A percentile compares a stretch with the other conserved stretches of the same genome.
phyloP scores from a whole-genome alignment of 2,113 vertebrate genomes.

The Pogona vitticeps region DNA sequence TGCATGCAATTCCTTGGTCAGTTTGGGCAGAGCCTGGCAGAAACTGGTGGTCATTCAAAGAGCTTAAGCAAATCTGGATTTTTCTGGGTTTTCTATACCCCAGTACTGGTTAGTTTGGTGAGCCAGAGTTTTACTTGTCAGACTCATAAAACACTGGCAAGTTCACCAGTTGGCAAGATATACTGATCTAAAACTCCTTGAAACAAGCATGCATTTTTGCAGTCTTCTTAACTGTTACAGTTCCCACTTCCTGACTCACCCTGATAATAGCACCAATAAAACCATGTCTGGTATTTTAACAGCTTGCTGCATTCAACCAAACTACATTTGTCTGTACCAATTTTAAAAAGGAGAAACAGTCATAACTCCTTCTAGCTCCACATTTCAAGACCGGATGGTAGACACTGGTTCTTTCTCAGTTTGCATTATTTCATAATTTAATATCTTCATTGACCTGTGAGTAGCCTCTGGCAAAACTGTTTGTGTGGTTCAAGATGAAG shows the following conservation, averaged over 20 bases:
- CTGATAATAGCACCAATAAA: slow-evolving; percentile 5
- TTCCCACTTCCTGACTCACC: slow-evolving; percentile 13
- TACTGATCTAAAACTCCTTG: not conserved
- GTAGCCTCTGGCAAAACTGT: not conserved
- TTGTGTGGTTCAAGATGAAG: not conserved
- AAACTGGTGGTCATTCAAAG: no score
- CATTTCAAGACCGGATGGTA: not conserved
- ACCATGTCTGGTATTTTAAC: slow-evolving; percentile 11
- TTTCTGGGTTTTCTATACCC: no score
- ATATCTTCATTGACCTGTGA: not conserved
- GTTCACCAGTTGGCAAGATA: not conserved
- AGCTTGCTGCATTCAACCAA: slow-evolving; percentile 20
- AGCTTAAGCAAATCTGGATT: no score
- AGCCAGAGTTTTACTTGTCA: no score
- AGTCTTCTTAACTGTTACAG: no score
- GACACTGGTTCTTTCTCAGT: not conserved
- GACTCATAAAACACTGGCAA: not conserved
- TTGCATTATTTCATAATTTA: not conserved
- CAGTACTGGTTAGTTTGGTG: no score
- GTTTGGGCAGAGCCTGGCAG: no score
- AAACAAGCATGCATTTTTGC: no score
- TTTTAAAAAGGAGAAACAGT: not conserved
- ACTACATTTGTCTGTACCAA: not conserved
- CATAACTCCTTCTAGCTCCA: not conserved
- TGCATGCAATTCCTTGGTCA: no score